phyloP scores from a whole-genome alignment of 1,140 invertebrate species.

The Caerostris extrusa region DNA sequence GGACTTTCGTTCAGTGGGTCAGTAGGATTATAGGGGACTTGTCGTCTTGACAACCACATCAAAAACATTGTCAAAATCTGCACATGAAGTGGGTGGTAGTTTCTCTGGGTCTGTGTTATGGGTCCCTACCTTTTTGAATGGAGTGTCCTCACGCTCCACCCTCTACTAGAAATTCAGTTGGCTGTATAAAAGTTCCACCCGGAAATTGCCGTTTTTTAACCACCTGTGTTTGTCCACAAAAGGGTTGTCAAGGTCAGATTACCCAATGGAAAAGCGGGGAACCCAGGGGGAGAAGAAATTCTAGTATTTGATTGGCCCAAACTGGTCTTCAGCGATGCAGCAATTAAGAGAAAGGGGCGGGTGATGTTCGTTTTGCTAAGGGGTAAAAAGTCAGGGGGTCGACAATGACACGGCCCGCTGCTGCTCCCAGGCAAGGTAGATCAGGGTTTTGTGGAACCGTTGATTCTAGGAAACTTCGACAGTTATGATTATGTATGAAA shows the following conservation, averaged over 20 bases:
- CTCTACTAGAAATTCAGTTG: constrained; percentile 1
- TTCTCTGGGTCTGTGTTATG: constrained; percentile 1
- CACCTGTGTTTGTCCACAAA: constrained; percentile 75
- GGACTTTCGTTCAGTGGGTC: constrained; percentile 68
- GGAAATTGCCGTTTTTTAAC: constrained; percentile 70
- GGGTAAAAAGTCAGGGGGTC: constrained; percentile 57
- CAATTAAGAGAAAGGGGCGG: constrained; percentile 63
- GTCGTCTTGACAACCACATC: constrained; percentile 55
- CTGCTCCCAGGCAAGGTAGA: constrained; percentile 32
- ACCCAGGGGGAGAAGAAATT: constrained; percentile 23
- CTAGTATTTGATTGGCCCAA: constrained; percentile 33
- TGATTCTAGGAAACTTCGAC: constrained; percentile 71
- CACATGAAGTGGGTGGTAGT: constrained; percentile 64
- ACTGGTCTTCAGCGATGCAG: constrained; percentile 53
- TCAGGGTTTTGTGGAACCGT: not conserved
- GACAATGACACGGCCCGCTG: constrained; percentile 64
- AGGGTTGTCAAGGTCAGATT: constrained; percentile 71
- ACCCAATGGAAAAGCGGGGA: constrained; percentile 52
- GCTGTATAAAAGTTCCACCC: constrained; percentile 64
- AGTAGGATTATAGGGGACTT: constrained; percentile 65
- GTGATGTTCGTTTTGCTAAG: constrained; percentile 38
- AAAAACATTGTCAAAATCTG: constrained; percentile 38
- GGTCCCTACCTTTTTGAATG: not conserved
- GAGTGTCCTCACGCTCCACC: constrained; percentile 9
- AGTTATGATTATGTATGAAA: constrained; percentile 59